Base-by-base conservation (phyloP, 2,113 vertebrate species). In the Laterallus jamaicensis region DNA sequence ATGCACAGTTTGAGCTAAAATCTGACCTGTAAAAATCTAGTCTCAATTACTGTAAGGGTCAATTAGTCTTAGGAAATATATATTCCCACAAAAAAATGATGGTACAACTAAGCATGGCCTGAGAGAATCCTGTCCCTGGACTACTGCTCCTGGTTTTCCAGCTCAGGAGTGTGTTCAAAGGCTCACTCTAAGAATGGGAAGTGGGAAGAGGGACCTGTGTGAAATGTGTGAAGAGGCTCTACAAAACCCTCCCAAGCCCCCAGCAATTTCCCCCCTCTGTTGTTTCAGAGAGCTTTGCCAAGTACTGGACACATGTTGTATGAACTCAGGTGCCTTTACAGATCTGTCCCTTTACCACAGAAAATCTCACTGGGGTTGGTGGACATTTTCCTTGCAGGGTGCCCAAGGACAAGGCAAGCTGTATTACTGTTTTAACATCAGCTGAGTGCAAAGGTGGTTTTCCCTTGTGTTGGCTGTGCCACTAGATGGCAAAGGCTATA, bases 231-330 rank as follows among this genome's bases (percentile, higher is more conserved):
- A 58, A 76, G 11, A 47, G 60, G 3, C 1, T 35, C 49, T 44
- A 26, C 22, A 35, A 62, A 62, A 14, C 1, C 44, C 32, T 54
- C 4, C 17, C 19, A 64, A 31, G 16, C 1, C 5, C 5, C 9
- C 12, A 59, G 9, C 4, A 4, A 28, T 24, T 50, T 60, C 58
- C 22, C 5, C 0, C 12, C 6, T 5, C 15, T 16, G 2, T 47
- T 78, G 24, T 54, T 94, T 81, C 47, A 84, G 40, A 62, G 28
- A 80, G 1, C 11, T 80, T 19, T 92, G 28, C 21, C 50, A 54
- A 12, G 4, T 69, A n/a, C n/a, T 47, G n/a, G 32, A 22, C 35
- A 35, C 35, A 35, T 66, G 14, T 14, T 70, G 0, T 12, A 5
- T 26, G 39, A 12, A 31, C 7, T 2, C 40, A 44, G 14, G 12